Conservation (phyloP, 2,113 vertebrate genomes). For the Calonectris borealis region DNA sequence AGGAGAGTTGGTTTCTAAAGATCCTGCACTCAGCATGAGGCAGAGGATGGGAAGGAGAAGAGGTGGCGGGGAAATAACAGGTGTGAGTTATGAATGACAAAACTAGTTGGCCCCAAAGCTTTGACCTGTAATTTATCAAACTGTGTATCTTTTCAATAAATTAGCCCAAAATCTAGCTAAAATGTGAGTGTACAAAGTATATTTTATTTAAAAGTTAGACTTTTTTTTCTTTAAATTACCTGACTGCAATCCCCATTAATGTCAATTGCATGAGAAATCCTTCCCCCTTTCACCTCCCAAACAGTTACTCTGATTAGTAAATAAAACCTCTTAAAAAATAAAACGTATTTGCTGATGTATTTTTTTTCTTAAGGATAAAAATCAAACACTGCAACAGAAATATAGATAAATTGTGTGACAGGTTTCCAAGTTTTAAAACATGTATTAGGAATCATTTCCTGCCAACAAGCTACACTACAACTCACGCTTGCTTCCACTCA, state of each 20-base stretch:
- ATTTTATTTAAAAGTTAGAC: neutral
- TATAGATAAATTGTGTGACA: neutral
- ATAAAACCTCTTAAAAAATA: neutral
- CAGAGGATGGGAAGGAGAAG: neutral
- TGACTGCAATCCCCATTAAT: neutral
- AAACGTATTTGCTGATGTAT: rapidly evolving
- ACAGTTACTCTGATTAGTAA: neutral
- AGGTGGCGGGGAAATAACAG: no score
- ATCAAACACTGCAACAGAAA: neutral
- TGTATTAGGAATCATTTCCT: neutral
- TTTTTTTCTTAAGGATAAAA: neutral
- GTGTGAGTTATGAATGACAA: neutral
- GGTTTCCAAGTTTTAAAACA: neutral
- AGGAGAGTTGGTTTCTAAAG: rapidly evolving
- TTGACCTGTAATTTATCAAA: neutral
- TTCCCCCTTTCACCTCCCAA: neutral
- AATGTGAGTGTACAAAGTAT: neutral
- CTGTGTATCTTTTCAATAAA: neutral
- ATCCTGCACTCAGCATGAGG: neutral
- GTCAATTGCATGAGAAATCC: neutral
- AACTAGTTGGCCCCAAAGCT: neutral
- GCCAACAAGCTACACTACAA: neutral
- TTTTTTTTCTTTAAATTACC: neutral
- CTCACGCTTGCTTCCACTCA: neutral
- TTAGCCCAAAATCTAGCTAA: neutral